Conservation (phyloP, 2,888 invertebrate species). For the Nyleta sp. region DNA sequence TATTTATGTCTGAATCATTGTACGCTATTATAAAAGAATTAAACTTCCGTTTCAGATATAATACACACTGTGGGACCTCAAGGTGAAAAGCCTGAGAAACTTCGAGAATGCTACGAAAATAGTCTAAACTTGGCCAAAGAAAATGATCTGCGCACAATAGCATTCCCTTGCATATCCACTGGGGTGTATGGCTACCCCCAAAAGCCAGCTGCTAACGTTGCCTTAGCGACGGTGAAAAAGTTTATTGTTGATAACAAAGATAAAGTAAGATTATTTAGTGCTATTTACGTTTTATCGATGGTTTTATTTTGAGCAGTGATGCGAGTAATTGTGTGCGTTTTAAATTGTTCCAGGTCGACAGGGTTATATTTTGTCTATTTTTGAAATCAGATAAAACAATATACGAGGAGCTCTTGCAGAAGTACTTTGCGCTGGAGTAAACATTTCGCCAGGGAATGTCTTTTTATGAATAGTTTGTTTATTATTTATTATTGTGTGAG, state of each 20-base stretch:
- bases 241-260: constrained; percentile 85
- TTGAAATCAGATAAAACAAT: constrained; percentile 88
- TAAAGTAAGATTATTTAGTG: constrained; percentile 77
- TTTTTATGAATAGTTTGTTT: no score
- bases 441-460: background rate
- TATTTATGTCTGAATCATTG: no score
- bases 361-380: constrained; percentile 92
- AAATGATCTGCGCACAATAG: constrained; percentile 86
- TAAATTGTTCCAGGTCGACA: constrained; percentile 85
- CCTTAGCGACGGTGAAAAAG: constrained; percentile 86
- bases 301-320: no score
- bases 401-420: constrained; percentile 88
- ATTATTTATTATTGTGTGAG: no score
- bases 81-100: constrained; percentile 86
- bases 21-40: no score
- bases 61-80: constrained; percentile 96
- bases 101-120: constrained; percentile 88
- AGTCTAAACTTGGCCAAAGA: constrained; percentile 85
- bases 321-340: no score
- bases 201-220: constrained; percentile 89
- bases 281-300: no score
- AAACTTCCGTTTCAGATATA: constrained; percentile 86
- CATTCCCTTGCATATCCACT: constrained; percentile 96
- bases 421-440: constrained; percentile 87
- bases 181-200: constrained; percentile 96